Evolutionary conservation across 2,888 invertebrate genomes (phyloP), one percentile per base, ranked within the genome.

Genomic region (Chrysina gloriosa): DNA sequence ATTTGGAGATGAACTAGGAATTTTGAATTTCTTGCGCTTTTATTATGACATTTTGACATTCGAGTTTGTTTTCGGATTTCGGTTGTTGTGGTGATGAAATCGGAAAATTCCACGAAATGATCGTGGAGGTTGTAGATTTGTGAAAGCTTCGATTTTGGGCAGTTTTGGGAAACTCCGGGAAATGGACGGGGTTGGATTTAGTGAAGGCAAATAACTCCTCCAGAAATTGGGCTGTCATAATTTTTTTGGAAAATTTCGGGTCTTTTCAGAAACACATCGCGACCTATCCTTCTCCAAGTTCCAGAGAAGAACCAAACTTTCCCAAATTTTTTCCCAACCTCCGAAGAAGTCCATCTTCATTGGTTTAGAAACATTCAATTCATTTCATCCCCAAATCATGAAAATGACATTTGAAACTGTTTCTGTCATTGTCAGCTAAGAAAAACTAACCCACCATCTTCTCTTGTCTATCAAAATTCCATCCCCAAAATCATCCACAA

Each of bases 1-100:
- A 61, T 42, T 56, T 56, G 14, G 56, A 56, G 14, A 19, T n/a
- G 25, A 16, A 61, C 58, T 61, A 45, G 9, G 23, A 61, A 61
- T 61, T 61, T 61, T 42, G 58, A 27, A 61, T 42, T 7, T 11
- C 19, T 58, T 23, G 25, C 16, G 6, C 9, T 9, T 21, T 52
- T 42, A 23, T 7, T 25, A 58, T 58, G 27, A 39, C 58, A 58
- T 42, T 42, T 61, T 61, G 58, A 61, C 58, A 16, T 45, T 42
- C 19, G 25, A 42, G 21, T 19, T 61, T 61, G 16, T 61, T 61
- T 61, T 27, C 36, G 34, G 36, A 6, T 39, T 14, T 27, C 6
- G 7, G 58, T 42, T 19, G 25, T 36, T 16, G 29, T 61, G 19
- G 39, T 2, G 25, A 58, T 16, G 14, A 23, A 3, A 14, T 29